Base-by-base conservation (phyloP, 1,140 invertebrate species). In the Piezodorus guildinii region DNA sequence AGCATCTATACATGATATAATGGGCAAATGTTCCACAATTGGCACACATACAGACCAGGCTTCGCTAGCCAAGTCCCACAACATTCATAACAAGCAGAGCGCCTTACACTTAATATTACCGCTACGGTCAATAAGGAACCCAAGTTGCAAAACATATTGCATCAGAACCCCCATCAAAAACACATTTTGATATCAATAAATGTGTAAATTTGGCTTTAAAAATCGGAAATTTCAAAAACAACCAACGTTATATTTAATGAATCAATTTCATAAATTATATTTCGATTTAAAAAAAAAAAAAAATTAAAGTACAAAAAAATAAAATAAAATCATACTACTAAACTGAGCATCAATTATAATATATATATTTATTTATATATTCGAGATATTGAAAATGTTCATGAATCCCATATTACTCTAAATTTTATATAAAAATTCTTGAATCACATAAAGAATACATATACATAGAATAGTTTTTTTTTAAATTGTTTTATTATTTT, bases 261-360 rank as follows among this genome's bases (percentile, higher is more conserved):
- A 17, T 60, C n/a, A 43, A 60, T 60, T 60, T 23, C 58, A 39
- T 43, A 19, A 60, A 60, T 39, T 21, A 43, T 23, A 52, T 52
- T 43, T 30, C n/a, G 23, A 16, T 60, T 60, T 10, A 65, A 46
- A 60, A 51, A 65, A 62, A 62, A 65, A 56, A 54, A 43, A 56
- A 52, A 58, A 60, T 27, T 34, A 27, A 58, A 27, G 27, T 3
- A 27, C 3, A 25, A 49, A 52, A 61, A 60, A 58, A 52, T 44
- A 64, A 66, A 60, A 63, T 62, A 59, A 60, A 66, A 70, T 69
- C 65, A 62, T 67, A 70, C 67, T 64, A 68, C 66, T 69, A 69
- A 69, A 70, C 68, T 68, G 64, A 70, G 69, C 68, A 65, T 69
- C 49, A 65, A 52, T 52, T 62, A 62, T 51, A 66, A 51, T 66